Evolutionary conservation across 1,140 invertebrate genomes (phyloP), one percentile per base, ranked within the genome.

Genomic region (Agraylea sexmaculata): DNA sequence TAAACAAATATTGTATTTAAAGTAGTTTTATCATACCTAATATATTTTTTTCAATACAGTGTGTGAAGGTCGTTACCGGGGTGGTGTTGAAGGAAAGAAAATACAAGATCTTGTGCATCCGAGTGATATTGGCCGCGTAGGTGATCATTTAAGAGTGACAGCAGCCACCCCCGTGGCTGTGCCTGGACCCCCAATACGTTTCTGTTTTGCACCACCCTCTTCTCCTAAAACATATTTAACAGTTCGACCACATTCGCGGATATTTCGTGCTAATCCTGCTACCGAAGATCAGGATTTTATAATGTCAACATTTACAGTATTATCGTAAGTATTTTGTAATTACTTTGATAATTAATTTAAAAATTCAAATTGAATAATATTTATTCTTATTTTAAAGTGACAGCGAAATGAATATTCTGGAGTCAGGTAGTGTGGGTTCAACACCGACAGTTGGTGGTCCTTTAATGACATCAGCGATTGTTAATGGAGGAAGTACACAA

Each of bases 261-360:
- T 84, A 43, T 91, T 91, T 57, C 77, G 76, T 52, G 72, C 71
- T 19, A 80, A 76, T 56, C 70, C 73, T 29, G 70, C 75, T 43
- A 71, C 70, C 38, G 70, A 69, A 44, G 83, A 87, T 45, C 69
- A 71, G 37, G 85, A 91, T 55, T 91, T 89, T 61, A 84, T 94
- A 43, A 89, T 93, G 80, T 84, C 88, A 31, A 87, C 86, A 30
- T 86, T 90, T 63, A 85, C 86, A 33, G 80, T 95, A 37, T 57
- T 69, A 66, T 84, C 45, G 47, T 49, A 20, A 45, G 37, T 49
- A 31, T 18, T 20, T 16, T 6, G 13, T 32, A n/a, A 32, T 32
- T 8, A 8, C 6, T n/a, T n/a, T n/a, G n/a, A 32, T 7, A 10
- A 8, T 8, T 32, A 32, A 32, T 6, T 7, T 6, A 15, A 32